A percentile compares a stretch with the other conserved stretches of the same genome.
Conservation (phyloP, 2,113 vertebrate genomes). For the Elachura formosa region DNA sequence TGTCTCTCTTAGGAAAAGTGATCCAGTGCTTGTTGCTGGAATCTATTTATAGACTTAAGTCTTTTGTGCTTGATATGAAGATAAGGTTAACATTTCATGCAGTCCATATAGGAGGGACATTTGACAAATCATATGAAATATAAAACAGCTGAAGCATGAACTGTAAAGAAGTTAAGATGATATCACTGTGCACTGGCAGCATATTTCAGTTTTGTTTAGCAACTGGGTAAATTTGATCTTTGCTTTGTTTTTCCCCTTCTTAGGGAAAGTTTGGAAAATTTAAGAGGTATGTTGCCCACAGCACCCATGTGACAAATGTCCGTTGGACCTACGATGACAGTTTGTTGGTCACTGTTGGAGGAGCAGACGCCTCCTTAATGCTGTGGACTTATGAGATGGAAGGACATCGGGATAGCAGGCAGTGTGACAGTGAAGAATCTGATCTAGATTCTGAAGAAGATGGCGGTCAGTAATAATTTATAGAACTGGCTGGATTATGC, state of each 20-base stretch:
- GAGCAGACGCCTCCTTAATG: constrained; percentile 92
- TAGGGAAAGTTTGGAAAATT: constrained; percentile 96
- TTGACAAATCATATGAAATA: not conserved
- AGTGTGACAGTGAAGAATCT: constrained; percentile 94
- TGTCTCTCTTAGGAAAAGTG: not conserved
- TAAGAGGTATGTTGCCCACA: constrained; percentile 94
- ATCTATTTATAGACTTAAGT: not conserved
- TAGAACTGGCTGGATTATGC: not conserved
- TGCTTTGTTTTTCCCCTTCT: not conserved
- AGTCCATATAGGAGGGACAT: not conserved
- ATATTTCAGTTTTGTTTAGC: not conserved
- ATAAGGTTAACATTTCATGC: not conserved
- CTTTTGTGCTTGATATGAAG: not conserved
- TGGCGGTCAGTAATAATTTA: constrained; percentile 77
- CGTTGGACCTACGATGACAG: constrained; percentile 92
- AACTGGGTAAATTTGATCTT: not conserved
- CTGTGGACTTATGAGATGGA: constrained; percentile 91
- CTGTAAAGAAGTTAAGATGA: not conserved
- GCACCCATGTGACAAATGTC: constrained; percentile 94
- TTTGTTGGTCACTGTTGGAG: constrained; percentile 88
- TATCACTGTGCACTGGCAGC: not conserved
- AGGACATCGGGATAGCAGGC: constrained; percentile 81
- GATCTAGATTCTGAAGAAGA: constrained; percentile 96
- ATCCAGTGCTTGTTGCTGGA: not conserved
- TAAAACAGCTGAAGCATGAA: not conserved